Evolutionary conservation across 2,888 invertebrate species (phyloP), one percentile per base, ranked within the genome.

Genomic region (Loripinus fragilis): DNA sequence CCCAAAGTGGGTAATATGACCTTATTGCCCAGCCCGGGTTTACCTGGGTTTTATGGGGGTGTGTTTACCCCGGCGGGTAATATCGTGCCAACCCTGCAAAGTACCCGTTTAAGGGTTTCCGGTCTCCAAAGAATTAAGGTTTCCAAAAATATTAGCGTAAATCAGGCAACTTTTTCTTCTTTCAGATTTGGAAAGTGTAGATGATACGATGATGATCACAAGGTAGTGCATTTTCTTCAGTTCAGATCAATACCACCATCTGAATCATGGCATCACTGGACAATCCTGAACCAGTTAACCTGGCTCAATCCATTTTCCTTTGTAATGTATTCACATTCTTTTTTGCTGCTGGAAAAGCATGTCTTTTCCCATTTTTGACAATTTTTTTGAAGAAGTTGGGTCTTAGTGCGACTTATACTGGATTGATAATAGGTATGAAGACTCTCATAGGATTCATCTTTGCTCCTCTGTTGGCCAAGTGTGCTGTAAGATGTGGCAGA

Each of bases 311-410:
- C 1, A 83, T 90, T n/a, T 84, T 89, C 25, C 70, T 88, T 41
- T 90, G 89, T 73, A 91, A 91, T 75, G 64, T 90, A 30, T 91
- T 90, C 76, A 86, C 88, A 74, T 86, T 91, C 72, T 87, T 90
- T 41, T 88, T 90, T 64, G 84, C 90, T 60, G 90, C 90, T 10
- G 89, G 89, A 52, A 91, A 91, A 79, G 89, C 91, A 35, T 90
- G 90, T 52, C 81, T 92, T 8, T 76, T 92, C 28, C 92, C 92
- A 60, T 92, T 92, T 71, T 84, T 92, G 50, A 88, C 92, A 15
- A 78, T 92, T 30, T 92, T 90, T 80, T 85, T 91, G 64, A 87
- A 91, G 60, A 77, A 88, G 7, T 80, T 92, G 12, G 92, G 92
- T 50, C 82, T 92, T 35, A 85, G 87, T 41, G 91, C 92, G 8